Percentiles rank a stretch among this genome's conserved stretches.
Evolutionary conservation across 2,113 vertebrate genomes (phyloP).

Genomic region (Tupaia chinensis): DNA sequence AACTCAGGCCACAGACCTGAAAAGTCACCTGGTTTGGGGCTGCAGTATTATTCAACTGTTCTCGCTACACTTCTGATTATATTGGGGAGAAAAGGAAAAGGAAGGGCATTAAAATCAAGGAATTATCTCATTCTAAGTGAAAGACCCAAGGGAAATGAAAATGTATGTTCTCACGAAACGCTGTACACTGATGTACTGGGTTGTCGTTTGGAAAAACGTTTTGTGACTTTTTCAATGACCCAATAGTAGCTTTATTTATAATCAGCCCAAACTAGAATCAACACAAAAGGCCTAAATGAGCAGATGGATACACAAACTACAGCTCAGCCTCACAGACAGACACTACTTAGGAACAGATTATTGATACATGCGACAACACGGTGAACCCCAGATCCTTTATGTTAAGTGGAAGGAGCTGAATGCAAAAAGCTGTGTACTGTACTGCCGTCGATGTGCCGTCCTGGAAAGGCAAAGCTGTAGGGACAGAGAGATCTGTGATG

Average conservation of each 20-base stretch:
- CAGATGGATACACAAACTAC: rapidly evolving
- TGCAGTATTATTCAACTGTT: background rate
- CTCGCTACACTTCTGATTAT: background rate
- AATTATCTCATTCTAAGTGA: background rate
- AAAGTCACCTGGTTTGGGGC: background rate
- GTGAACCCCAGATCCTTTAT: background rate
- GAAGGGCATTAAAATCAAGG: background rate
- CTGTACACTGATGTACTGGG: background rate
- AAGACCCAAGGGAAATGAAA: background rate
- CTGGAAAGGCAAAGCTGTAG: background rate
- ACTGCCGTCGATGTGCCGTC: background rate
- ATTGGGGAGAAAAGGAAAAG: background rate
- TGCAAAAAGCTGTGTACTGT: background rate
- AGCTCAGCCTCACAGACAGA: background rate
- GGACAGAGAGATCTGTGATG: rapidly evolving
- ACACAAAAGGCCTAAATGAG: background rate
- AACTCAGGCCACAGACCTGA: background rate
- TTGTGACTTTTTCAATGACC: too few relatives aligned
- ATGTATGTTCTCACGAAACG: background rate
- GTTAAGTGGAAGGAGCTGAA: background rate
- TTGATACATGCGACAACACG: rapidly evolving
- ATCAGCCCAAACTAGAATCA: background rate
- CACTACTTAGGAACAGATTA: background rate
- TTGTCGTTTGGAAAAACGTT: too few relatives aligned
- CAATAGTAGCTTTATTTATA: background rate